Percentiles rank a stretch among this genome's conserved stretches.
These are phyloP conservation scores for Pterophyllum scalare DNA, from an alignment of 2,113 vertebrate genomes.

Conservation along the genomic window DNA sequence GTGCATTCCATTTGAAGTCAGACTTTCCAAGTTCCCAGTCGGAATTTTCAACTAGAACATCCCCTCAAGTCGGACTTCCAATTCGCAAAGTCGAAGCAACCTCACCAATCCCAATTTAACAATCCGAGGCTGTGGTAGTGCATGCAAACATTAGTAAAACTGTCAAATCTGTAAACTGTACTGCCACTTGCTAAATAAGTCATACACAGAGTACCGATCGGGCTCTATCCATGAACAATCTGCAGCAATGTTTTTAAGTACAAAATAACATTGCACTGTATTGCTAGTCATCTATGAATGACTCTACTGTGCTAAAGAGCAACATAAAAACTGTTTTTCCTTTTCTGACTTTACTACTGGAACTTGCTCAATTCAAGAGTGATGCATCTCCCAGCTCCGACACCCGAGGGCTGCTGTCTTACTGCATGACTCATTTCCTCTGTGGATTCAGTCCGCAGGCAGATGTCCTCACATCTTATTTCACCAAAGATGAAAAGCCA, in stretches of 20 bases:
- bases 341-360: background rate
- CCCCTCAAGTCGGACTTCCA: background rate
- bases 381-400: background rate
- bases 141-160: background rate
- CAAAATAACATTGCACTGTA: background rate
- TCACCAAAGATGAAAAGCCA: rapidly evolving
- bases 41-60: no score
- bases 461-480: background rate
- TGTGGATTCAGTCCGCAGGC: background rate
- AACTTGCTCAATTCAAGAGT: background rate
- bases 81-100: background rate
- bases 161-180: background rate
- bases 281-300: background rate
- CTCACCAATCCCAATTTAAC: background rate
- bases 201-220: background rate
- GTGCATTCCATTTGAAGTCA: rapidly evolving
- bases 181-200: background rate
- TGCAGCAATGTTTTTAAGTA: background rate
- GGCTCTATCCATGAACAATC: background rate
- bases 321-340: background rate
- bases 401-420: background rate
- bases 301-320: background rate
- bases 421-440: background rate
- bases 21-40: background rate
- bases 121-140: background rate